phyloP scores from a whole-genome alignment of 1,140 invertebrate genomes.

The Lucilia cuprina region DNA sequence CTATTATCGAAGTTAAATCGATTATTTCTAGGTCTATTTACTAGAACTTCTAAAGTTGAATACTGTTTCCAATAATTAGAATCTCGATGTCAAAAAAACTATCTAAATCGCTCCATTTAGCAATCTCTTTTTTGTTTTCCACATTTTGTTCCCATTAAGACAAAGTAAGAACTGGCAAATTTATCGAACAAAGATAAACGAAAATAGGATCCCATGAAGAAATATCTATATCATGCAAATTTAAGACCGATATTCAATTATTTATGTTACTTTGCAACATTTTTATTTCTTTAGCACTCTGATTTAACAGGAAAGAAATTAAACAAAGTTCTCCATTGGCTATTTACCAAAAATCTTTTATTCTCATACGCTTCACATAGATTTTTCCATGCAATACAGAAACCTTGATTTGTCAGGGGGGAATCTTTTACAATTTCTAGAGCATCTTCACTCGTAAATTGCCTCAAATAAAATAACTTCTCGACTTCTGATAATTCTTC shows the following conservation, averaged over 20 bases:
- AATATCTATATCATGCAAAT: background rate
- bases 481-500: background rate
- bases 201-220: background rate
- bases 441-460: background rate
- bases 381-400: background rate
- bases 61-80: background rate
- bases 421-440: too few relatives aligned
- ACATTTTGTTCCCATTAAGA: too few relatives aligned
- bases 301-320: background rate
- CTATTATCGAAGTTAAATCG: background rate
- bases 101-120: background rate
- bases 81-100: background rate
- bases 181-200: background rate
- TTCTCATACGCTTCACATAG: background rate
- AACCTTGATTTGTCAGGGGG: background rate
- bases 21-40: background rate
- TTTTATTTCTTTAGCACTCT: background rate
- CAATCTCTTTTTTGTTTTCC: background rate
- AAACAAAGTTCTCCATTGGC: background rate
- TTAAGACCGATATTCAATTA: background rate
- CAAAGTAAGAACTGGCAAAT: background rate
- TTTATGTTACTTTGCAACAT: conserved; percentile 8
- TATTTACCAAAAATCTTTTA: background rate
- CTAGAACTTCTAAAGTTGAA: background rate
- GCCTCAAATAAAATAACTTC: conserved; percentile 8